Conservation (phyloP, 2,888 invertebrate species). For the Camponotus fellah region DNA sequence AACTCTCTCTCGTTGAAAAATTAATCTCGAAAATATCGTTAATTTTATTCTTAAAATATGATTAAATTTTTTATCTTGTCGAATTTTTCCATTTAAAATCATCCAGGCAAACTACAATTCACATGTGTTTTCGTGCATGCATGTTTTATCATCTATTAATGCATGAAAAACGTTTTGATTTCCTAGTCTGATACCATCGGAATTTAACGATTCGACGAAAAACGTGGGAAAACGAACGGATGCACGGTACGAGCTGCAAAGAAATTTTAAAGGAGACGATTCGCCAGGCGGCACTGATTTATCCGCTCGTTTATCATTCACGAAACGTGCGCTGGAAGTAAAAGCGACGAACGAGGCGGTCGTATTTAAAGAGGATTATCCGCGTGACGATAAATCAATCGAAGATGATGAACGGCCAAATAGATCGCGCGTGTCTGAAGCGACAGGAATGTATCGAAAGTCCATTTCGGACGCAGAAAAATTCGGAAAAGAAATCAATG, state of each 20-base stretch:
- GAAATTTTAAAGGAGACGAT: constrained; percentile 42
- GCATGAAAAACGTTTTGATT: constrained; percentile 29
- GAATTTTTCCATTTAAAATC: background rate
- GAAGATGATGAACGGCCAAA: constrained; percentile 48
- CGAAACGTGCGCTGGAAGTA: constrained; percentile 51
- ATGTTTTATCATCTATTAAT: background rate
- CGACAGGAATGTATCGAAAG: constrained; percentile 27
- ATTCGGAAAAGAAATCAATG: constrained; percentile 5
- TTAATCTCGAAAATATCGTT: background rate
- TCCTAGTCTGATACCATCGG: constrained; percentile 6
- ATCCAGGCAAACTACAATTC: background rate
- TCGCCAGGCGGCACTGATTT: constrained; percentile 39
- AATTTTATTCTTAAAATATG: background rate
- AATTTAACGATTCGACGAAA: constrained; percentile 35
- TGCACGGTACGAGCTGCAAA: constrained; percentile 18
- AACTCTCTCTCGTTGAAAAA: background rate
- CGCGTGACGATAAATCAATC: constrained; percentile 46
- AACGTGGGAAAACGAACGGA: constrained; percentile 11
- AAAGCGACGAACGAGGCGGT: constrained; percentile 36
- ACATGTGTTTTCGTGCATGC: no score
- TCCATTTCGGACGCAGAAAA: constrained; percentile 37
- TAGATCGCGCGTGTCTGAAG: constrained; percentile 29
- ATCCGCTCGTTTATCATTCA: constrained; percentile 54
- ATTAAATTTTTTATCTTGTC: background rate
- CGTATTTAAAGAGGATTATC: constrained; percentile 48